A percentile compares a stretch with the other conserved stretches of the same genome.
Conservation (phyloP, 2,888 invertebrate species). For the Microchrysa polita region DNA sequence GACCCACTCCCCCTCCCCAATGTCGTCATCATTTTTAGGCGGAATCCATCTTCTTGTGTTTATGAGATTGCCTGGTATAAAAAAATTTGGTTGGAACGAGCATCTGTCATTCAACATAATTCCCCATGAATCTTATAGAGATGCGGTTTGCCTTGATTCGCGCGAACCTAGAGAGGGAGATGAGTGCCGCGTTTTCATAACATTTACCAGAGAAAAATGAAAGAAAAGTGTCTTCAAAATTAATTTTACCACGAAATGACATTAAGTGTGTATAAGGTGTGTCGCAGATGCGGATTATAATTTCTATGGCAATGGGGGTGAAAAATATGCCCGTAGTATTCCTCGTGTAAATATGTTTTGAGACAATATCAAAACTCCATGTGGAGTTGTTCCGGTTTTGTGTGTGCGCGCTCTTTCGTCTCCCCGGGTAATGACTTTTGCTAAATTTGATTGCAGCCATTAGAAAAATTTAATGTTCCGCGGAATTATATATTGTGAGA, state of each 20-base stretch:
- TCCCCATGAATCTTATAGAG: not conserved
- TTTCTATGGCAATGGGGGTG: not conserved
- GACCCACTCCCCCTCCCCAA: too few relatives aligned
- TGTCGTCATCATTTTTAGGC: too few relatives aligned
- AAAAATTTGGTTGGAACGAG: not conserved
- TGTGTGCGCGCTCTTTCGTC: too few relatives aligned
- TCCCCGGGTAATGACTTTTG: too few relatives aligned
- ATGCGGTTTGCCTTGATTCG: not conserved
- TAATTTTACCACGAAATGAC: slow-evolving; percentile 11
- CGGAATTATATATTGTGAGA: too few relatives aligned
- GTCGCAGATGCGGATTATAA: slow-evolving; percentile 1
- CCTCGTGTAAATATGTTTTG: too few relatives aligned
- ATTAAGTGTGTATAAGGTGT: slow-evolving; percentile 4
- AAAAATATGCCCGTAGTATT: too few relatives aligned
- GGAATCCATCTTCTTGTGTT: not conserved
- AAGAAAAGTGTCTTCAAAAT: not conserved
- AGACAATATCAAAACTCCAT: too few relatives aligned
- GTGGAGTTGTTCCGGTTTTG: too few relatives aligned
- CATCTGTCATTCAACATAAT: slow-evolving; percentile 2
- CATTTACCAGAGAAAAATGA: not conserved
- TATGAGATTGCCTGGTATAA: not conserved
- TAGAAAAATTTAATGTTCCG: too few relatives aligned
- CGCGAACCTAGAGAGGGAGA: not conserved
- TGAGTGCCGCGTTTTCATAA: too few relatives aligned
- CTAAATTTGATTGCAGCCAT: too few relatives aligned